Evolutionary conservation across 2,113 vertebrate species (phyloP), one percentile per base, ranked within the genome.

Genomic region (Clupea harengus): DNA sequence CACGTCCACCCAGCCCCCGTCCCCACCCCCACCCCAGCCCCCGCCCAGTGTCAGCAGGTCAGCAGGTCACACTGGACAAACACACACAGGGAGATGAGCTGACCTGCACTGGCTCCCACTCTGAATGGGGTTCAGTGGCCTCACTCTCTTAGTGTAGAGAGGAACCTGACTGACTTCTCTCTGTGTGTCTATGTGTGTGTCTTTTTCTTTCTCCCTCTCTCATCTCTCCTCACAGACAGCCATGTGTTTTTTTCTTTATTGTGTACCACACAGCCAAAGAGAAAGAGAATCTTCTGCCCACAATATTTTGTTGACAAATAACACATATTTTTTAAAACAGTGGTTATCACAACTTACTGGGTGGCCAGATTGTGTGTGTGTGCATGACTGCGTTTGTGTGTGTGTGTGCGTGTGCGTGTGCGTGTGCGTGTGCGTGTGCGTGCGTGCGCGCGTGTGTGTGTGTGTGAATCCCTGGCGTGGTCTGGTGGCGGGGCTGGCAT

Each of bases 401-500:
- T 72, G 72, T 86, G 88, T 86, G 88, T 92, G 91, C 89, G 90
- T 89, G 88, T 88, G 88, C 88, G 89, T 85, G 87, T 88, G 85
- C 64, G 89, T 78, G 82, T 83, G 81, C 78, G 81, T 82, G 54
- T 85, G 88, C 86, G 85, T 86, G 50, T 82, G 72, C 82, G 85
- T 83, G 83, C 83, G 85, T 32, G 84, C 64, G 80, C 82, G 81
- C 83, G 85, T 85, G 22, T 78, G 25, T 84, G 78, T 85, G 83
- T 90, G 84, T 90, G 88, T 89, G 85, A 75, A 87, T 88, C 88
- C 90, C 91, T 89, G 92, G 91, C 92, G 92, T 90, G 92, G 87
- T 86, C 89, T 90, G 90, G 89, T 92, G 92, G 92, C 93, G 92
- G 93, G 93, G 92, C 89, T 93, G 91, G 92, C 89, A 92, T 92